Evolutionary conservation across 2,113 vertebrate species (phyloP), one percentile per base, ranked within the genome.

Genomic region (Ailurus styani): DNA sequence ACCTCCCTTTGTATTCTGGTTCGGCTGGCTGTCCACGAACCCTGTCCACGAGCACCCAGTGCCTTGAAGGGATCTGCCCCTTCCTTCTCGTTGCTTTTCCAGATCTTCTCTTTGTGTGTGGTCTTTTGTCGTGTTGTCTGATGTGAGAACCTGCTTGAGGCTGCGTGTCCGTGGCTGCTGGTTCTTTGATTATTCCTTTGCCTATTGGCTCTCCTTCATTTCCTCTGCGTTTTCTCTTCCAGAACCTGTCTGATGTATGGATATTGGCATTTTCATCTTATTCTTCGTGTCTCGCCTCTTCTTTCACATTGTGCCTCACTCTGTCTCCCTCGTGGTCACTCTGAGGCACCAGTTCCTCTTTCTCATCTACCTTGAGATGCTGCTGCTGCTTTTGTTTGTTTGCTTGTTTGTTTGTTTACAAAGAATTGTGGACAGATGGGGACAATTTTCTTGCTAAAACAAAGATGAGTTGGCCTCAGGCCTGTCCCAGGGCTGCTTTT

Each of bases 21-120:
- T 52, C 25, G 23, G 68, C 27, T 4, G 17, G 2, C 47, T 10
- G 12, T 29, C 66, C 66, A 1, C 34, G 29, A 4, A 15, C 6
- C 27, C 57, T 27, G 57, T 12, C 25, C 57, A 6, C 34, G n/a
- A 6, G 10, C 3, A 0, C 25, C 6, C 47, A 1, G 54, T 4
- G 31, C 17, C 55, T 37, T 13, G n/a, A n/a, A 27, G 92, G 37
- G 60, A 3, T 14, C 21, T n/a, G 57, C n/a, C 27, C 37, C 4
- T 23, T 45, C 13, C 14, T 25, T 68, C 50, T 29, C 3, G 21
- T 31, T 29, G 68, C 55, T 78, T 78, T 31, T 77, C 34, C 42
- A 18, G 7, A 11, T 8, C 20, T 21, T 20, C 21, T 29, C 52
- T 60, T 34, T 64, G 47, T 60, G 57, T 68, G 31, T 31, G 29